Evolutionary conservation across 2,113 vertebrate species (phyloP), one percentile per base, ranked within the genome.

Genomic region (Aramus guarauna): DNA sequence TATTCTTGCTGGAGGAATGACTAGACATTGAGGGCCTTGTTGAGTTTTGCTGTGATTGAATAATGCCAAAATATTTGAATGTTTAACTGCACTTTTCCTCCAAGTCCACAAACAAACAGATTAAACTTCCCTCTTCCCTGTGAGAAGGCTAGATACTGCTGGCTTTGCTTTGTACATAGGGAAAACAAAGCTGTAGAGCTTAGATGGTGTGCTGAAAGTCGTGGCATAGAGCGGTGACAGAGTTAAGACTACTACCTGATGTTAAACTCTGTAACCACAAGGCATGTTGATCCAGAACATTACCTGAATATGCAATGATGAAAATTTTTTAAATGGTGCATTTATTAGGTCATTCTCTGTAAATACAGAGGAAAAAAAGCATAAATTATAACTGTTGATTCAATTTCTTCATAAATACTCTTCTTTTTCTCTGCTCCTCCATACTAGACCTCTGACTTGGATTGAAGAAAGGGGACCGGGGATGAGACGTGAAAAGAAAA

Each of bases 401-500:
- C 41, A 4, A 7, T 79, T 96, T 88, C 32, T 84, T 90, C 45
- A 69, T 76, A 56, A 92, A 90, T 72, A 19, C 13, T 48, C 11
- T 36, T 43, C 48, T 91, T 41, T 76, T 96, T 94, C 77, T 77
- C 52, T 95, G 30, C 8, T 90, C 23, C 83, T 96, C 58, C 19
- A 66, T 20, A 17, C 72, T 88, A 99, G 99, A 89, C 98, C 98
- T 2, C 90, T 99, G 67, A 99, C 98, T 9, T 99, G 99, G 99
- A 98, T 98, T 48, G 99, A 99, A 97, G 99, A 99, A 90, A 98
- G 98, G 34, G 98, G 97, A 6, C 98, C 98, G 4, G 98, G 98
- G 17, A 97, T 99, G 73, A 98, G 98, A 76, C 97, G 99, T 53
- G 97, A 96, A 88, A 99, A 99, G 96, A 98, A 97, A 74, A 98